Conservation (phyloP, 1,140 invertebrate genomes). For the Hestina assimilis region DNA sequence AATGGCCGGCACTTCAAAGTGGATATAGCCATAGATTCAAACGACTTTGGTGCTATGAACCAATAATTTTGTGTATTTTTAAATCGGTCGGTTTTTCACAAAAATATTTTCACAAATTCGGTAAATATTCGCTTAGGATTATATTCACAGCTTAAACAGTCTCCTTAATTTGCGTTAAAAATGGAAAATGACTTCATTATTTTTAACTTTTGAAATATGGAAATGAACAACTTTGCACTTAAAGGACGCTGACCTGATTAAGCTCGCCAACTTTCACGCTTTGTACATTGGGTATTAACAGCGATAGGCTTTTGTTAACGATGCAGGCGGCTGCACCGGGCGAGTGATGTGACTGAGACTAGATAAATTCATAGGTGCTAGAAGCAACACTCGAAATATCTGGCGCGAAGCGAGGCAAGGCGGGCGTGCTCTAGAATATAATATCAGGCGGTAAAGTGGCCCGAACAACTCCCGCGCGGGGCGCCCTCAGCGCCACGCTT, state of each 20-base stretch:
- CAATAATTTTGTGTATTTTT: constrained; percentile 6
- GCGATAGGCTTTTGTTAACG: constrained; percentile 40
- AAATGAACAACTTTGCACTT: neutral
- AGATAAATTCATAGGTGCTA: constrained; percentile 73
- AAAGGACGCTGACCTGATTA: constrained; percentile 22
- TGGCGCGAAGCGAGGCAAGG: constrained; percentile 61
- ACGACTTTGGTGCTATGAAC: constrained; percentile 5
- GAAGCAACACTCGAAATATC: constrained; percentile 72
- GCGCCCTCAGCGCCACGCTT: constrained; percentile 36
- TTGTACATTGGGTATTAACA: constrained; percentile 18
- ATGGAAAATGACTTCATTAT: too few species aligned
- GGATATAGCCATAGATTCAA: constrained; percentile 20
- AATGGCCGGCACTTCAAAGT: constrained; percentile 37
- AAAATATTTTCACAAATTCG: neutral
- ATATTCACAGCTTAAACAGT: too few species aligned
- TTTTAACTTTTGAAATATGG: too few species aligned
- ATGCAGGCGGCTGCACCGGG: constrained; percentile 64
- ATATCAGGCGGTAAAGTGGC: constrained; percentile 71
- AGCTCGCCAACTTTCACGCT: constrained; percentile 3
- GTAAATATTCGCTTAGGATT: neutral
- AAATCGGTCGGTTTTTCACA: neutral
- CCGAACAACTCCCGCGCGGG: constrained; percentile 48
- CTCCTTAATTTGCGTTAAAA: too few species aligned
- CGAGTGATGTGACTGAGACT: constrained; percentile 65
- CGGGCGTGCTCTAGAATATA: constrained; percentile 74